phyloP scores from a whole-genome alignment of 2,113 vertebrate genomes.

The Pelusios castaneus region DNA sequence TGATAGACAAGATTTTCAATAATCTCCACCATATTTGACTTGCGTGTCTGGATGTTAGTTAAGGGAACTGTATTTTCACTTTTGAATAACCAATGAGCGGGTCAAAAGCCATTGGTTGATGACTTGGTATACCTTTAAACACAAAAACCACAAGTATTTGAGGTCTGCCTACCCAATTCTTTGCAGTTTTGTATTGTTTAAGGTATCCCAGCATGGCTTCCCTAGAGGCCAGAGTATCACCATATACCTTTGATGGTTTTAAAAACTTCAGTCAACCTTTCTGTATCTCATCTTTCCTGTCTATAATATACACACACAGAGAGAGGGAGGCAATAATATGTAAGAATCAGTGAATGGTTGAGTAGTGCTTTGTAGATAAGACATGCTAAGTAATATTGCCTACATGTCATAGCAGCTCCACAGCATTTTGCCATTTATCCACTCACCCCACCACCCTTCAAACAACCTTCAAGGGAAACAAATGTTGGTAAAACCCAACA shows the following conservation, averaged over 20 bases:
- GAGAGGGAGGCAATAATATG: neutral
- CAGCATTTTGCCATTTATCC: neutral
- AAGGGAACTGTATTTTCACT: too few relatives aligned
- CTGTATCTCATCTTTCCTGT: neutral
- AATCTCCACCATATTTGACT: too few relatives aligned
- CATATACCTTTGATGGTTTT: neutral
- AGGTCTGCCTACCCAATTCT: too few relatives aligned
- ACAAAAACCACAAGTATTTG: too few relatives aligned
- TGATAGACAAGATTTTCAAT: too few relatives aligned
- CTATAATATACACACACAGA: neutral
- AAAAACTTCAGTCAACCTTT: neutral
- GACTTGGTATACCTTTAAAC: too few relatives aligned
- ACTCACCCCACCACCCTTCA: neutral
- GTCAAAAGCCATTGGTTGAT: too few relatives aligned
- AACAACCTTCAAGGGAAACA: neutral
- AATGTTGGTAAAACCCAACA: neutral
- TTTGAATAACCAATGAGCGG: too few relatives aligned
- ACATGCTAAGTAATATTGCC: neutral
- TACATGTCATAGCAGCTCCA: accelerated
- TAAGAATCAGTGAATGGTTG: neutral
- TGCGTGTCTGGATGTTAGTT: too few relatives aligned
- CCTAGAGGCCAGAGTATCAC: too few relatives aligned
- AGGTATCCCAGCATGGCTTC: too few relatives aligned
- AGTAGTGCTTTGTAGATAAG: neutral
- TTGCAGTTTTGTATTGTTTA: too few relatives aligned